Percentiles rank a stretch among this genome's conserved stretches.
These are phyloP conservation scores for Acrocyrtus sp. DNA, from an alignment of 2,888 invertebrate species.

Conservation along the genomic window DNA sequence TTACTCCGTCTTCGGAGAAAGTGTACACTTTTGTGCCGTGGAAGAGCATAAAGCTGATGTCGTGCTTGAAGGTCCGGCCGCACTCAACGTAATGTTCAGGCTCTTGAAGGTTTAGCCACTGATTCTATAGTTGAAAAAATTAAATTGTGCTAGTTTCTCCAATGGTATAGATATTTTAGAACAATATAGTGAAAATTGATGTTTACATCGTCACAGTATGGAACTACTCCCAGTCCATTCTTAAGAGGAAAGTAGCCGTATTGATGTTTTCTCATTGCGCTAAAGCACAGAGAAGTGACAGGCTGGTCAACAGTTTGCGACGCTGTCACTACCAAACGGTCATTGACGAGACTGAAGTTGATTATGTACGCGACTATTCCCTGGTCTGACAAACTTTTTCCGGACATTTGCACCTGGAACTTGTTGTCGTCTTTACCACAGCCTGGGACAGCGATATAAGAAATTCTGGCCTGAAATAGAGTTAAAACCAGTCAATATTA, in stretches of 20 bases:
- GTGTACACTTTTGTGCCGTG: slow-evolving; percentile 50
- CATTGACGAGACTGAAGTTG: slow-evolving; percentile 57
- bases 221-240: slow-evolving; percentile 52
- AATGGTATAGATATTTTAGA: too few species aligned
- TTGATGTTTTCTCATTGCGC: slow-evolving; percentile 46
- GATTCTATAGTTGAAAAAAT: slow-evolving; percentile 30
- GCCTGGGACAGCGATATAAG: slow-evolving; percentile 53
- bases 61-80: slow-evolving; percentile 37
- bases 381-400: slow-evolving; percentile 24
- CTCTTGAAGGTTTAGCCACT: slow-evolving; percentile 55
- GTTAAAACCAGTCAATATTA: slow-evolving; percentile 4
- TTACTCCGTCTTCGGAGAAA: slow-evolving; percentile 56
- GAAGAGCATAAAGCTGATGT: slow-evolving; percentile 49
- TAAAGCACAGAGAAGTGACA: slow-evolving; percentile 52
- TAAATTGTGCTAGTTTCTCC: too few species aligned
- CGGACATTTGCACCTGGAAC: slow-evolving; percentile 52
- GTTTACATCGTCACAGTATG: slow-evolving; percentile 57
- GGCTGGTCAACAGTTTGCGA: slow-evolving; percentile 58
- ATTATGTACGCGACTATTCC: slow-evolving; percentile 49
- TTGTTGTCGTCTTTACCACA: slow-evolving; percentile 55
- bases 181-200: too few species aligned
- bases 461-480: slow-evolving; percentile 49
- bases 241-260: slow-evolving; percentile 56
- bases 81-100: slow-evolving; percentile 54
- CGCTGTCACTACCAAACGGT: slow-evolving; percentile 53